Evolutionary conservation across 2,113 vertebrate genomes (phyloP), one percentile per base, ranked within the genome.

Genomic region (Daboia siamensis): DNA sequence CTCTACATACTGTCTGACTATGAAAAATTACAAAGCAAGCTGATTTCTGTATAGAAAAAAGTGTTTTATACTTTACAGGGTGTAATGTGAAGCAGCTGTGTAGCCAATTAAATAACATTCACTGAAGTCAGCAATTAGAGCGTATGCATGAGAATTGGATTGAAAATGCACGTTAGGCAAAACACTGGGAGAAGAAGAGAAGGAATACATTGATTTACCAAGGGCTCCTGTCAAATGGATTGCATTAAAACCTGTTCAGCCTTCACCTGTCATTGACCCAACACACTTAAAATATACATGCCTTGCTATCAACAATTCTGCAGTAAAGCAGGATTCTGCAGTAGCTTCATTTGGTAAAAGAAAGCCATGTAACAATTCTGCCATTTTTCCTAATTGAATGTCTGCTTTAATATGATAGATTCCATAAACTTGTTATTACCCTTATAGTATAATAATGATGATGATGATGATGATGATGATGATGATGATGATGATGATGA

Each of bases 181-280:
- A 55, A 92, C 29, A 86, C 46, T 5, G 85, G 52, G 93, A 51
- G 84, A 92, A 44, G 74, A 46, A 39, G 87, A 5, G 12, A 91
- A 93, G 13, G 26, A 84, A 52, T 91, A 15, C 89, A 93, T 55
- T 90, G 17, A 90, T 90, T 95, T 88, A 91, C 33, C 23, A 1
- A 1, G 93, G 56, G 90, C 1, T 21, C 0, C 10, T 88, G 20
- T 87, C 84, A 24, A 10, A 55, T 90, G 12, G 48, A 93, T 94
- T 0, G 86, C 88, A 94, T 90, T 90, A 86, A 61, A 1, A 92
- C 9, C 52, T 29, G 69, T 86, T 93, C 46, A 95, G 5, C 26
- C 94, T 94, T 93, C 61, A 85, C 91, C 89, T 96, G 90, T 26
- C 90, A 92, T 6, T 90, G 90, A 88, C 17, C 3, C 89, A 93